phyloP scores from a whole-genome alignment of 2,888 invertebrate species.

The Notodonta dromedarius region DNA sequence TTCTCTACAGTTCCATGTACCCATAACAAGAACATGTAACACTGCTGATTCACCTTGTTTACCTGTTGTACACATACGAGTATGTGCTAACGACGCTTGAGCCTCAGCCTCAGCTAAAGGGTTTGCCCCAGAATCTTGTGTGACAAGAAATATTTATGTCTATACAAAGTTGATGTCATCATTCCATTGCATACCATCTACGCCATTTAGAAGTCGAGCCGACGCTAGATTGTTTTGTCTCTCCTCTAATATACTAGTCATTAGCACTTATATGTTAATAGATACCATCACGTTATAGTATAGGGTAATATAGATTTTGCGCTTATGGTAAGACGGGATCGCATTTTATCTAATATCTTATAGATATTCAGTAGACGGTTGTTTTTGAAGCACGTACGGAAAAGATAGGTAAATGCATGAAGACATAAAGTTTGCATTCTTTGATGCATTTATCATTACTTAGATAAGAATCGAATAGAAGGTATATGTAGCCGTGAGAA shows the following conservation, averaged over 20 bases:
- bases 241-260: conserved; percentile 23
- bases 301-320: conserved; percentile 13
- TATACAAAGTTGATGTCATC: conserved; percentile 38
- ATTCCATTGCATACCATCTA: conserved; percentile 16
- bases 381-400: conserved; percentile 9
- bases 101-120: conserved; percentile 39
- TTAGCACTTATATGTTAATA: conserved; percentile 34
- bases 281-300: conserved; percentile 22
- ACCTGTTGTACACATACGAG: conserved; percentile 42
- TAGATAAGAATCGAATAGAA: conserved; percentile 61
- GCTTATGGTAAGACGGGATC: conserved; percentile 9
- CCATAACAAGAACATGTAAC: conserved; percentile 53
- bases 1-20: conserved; percentile 56
- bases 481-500: conserved; percentile 74
- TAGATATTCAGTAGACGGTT: neutral
- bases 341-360: conserved; percentile 10
- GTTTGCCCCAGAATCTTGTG: conserved; percentile 45
- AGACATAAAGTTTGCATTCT: conserved; percentile 35
- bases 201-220: conserved; percentile 15
- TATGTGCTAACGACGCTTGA: conserved; percentile 40
- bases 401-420: conserved; percentile 28
- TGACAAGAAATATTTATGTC: conserved; percentile 28
- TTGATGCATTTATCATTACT: conserved; percentile 67
- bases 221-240: conserved; percentile 17
- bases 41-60: conserved; percentile 70